Evolutionary conservation across 2,888 invertebrate species (phyloP), one percentile per base, ranked within the genome.

Genomic region (Erannis defoliaria): DNA sequence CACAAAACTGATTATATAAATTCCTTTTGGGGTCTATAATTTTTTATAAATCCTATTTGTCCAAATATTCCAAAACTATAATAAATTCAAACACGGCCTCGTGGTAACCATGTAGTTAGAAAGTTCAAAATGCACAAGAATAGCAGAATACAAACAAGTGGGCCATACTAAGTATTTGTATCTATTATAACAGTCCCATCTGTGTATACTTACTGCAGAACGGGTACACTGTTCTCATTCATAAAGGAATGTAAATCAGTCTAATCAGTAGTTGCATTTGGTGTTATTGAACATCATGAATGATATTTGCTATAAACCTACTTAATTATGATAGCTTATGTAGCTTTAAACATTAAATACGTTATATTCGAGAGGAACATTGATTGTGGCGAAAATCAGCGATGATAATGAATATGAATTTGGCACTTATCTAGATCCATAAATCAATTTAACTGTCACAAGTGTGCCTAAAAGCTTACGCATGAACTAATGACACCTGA

Each of bases 191-290:
- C 26, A 46, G 46, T 19, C 38, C 33, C 42, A 33, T 40, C 14
- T 42, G 48, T 21, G n/a, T 43, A 26, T 8, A 59, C 51, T 57
- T 56, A 67, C 55, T 55, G 58, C 50, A 53, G 67, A 57, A 64
- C 54, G 58, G 43, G 42, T 66, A 59, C 57, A 65, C 64, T 64
- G 72, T 42, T 38, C 12, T 18, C 40, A 45, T 50, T 51, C 31
- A 48, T 62, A 66, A 75, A 79, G 84, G 83, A 84, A 84, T 84
- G 84, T 84, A 76, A 72, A 75, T 84, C 84, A 84, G 84, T 84
- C 84, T 84, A 84, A 81, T 70, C 45, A 73, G 67, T 75, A 68
- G 72, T 76, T 76, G 76, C 75, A 73, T 77, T 75, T 79, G 72
- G 71, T 78, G 66, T 73, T 64, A 68, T 64, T 73, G 71, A 72